Evolutionary conservation across 2,113 vertebrate species (phyloP).

Genomic region (Stegostoma tigrinum): DNA sequence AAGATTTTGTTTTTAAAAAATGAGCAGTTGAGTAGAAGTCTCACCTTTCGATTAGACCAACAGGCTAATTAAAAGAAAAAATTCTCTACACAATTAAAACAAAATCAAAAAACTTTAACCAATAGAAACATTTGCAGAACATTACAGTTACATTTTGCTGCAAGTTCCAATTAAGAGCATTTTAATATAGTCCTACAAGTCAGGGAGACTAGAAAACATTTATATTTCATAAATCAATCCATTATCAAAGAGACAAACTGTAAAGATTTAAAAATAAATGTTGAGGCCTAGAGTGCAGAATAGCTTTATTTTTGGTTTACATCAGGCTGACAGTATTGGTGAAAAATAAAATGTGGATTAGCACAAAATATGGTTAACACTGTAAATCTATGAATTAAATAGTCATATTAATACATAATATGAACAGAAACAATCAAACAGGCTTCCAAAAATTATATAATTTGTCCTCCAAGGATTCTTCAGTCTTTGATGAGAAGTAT

Average conservation of each 20-base stretch:
- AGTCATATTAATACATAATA: background rate
- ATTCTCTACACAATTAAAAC: no score
- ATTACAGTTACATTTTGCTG: constrained; percentile 7
- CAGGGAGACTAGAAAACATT: background rate
- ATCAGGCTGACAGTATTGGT: constrained; percentile 10
- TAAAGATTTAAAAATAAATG: constrained; percentile 3
- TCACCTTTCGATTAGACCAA: background rate
- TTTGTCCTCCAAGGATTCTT: background rate
- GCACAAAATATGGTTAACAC: background rate
- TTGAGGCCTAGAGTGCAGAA: constrained; percentile 8
- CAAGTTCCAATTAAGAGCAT: background rate
- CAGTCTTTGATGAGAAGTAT: constrained; percentile 2
- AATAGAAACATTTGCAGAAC: background rate
- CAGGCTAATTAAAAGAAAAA: background rate
- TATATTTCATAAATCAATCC: constrained; percentile 2
- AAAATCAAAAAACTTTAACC: background rate
- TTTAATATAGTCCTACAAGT: background rate
- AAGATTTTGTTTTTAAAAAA: background rate
- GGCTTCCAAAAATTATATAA: constrained; percentile 13
- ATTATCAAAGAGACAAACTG: background rate
- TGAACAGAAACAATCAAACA: background rate
- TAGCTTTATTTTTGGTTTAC: constrained; percentile 36
- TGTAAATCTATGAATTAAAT: constrained; percentile 8
- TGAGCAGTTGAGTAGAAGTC: background rate
- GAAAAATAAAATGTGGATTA: constrained; percentile 13